These are phyloP conservation scores for Pimpla rufipes DNA, from an alignment of 2,888 invertebrate genomes.

Conservation along the genomic window DNA sequence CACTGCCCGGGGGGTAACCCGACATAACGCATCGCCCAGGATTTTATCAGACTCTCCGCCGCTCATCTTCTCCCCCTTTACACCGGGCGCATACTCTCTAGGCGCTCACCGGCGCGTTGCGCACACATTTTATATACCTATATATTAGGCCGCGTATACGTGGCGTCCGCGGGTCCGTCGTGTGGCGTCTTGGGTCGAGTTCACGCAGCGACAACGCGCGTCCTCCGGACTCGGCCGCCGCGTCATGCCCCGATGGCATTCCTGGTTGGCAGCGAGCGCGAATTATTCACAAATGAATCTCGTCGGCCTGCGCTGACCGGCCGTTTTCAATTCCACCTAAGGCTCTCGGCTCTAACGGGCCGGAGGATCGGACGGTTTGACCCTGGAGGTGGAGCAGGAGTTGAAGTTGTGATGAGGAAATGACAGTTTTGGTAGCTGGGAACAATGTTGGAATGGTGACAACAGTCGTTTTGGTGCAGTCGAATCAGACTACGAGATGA, in stretches of 20 bases:
- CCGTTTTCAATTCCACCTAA: neutral
- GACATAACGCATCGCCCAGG: slow-evolving; percentile 68
- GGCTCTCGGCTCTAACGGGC: slow-evolving; percentile 31
- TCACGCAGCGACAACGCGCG: slow-evolving; percentile 71
- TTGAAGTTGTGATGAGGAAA: slow-evolving; percentile 14
- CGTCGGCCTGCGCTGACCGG: neutral
- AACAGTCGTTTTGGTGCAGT: neutral
- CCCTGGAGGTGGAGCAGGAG: neutral
- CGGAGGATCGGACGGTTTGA: neutral
- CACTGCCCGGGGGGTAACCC: slow-evolving; percentile 63
- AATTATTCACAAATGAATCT: slow-evolving; percentile 64
- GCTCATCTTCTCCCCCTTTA: slow-evolving; percentile 47
- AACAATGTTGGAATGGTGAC: slow-evolving; percentile 4
- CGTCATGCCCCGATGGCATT: slow-evolving; percentile 60
- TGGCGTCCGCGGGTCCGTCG: slow-evolving; percentile 52
- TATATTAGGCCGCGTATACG: slow-evolving; percentile 26
- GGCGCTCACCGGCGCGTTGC: slow-evolving; percentile 42
- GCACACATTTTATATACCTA: slow-evolving; percentile 39
- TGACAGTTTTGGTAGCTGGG: neutral
- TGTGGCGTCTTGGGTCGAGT: slow-evolving; percentile 66
- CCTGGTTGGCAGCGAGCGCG: slow-evolving; percentile 59
- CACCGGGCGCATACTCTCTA: slow-evolving; percentile 22
- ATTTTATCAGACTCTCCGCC: slow-evolving; percentile 74
- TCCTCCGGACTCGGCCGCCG: slow-evolving; percentile 54
- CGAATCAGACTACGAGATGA: neutral